These are phyloP conservation scores for Cephus pygmeus DNA, from an alignment of 2,888 invertebrate species.

Conservation along the genomic window DNA sequence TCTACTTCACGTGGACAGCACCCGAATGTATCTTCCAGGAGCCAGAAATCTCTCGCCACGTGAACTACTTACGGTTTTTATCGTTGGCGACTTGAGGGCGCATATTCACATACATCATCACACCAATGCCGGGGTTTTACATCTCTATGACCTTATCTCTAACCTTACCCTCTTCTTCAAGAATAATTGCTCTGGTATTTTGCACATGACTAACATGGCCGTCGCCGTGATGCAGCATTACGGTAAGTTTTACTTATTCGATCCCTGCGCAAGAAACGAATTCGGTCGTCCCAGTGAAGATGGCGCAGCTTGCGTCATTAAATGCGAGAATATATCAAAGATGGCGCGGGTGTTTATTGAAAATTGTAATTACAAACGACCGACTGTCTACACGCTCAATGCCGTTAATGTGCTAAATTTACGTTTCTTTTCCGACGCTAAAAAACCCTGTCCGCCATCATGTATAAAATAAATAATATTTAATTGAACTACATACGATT, in stretches of 20 bases:
- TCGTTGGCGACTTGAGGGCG: constrained; percentile 55
- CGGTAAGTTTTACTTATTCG: constrained; percentile 72
- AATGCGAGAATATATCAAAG: constrained; percentile 44
- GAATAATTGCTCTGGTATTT: constrained; percentile 70
- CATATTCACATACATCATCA: constrained; percentile 44
- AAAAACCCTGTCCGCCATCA: constrained; percentile 7
- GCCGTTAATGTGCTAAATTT: constrained; percentile 50
- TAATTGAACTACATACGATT: neutral
- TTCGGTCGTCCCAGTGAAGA: constrained; percentile 35
- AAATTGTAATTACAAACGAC: constrained; percentile 46
- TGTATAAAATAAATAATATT: constrained; percentile 13
- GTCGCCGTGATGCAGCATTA: constrained; percentile 70
- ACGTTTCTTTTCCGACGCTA: constrained; percentile 46
- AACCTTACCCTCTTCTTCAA: constrained; percentile 71
- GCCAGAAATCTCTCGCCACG: constrained; percentile 49
- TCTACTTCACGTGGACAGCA: constrained; percentile 68
- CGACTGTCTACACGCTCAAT: constrained; percentile 53
- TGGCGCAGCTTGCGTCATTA: constrained; percentile 51
- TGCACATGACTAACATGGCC: constrained; percentile 68
- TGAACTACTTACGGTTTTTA: constrained; percentile 51
- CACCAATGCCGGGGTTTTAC: constrained; percentile 48
- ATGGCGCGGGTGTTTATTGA: constrained; percentile 46
- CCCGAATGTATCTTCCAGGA: constrained; percentile 35
- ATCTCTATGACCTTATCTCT: constrained; percentile 45
- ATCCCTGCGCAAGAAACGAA: constrained; percentile 70